Evolutionary conservation across 2,888 invertebrate genomes (phyloP), one percentile per base, ranked within the genome.

Genomic region (Lasioglossum morio): DNA sequence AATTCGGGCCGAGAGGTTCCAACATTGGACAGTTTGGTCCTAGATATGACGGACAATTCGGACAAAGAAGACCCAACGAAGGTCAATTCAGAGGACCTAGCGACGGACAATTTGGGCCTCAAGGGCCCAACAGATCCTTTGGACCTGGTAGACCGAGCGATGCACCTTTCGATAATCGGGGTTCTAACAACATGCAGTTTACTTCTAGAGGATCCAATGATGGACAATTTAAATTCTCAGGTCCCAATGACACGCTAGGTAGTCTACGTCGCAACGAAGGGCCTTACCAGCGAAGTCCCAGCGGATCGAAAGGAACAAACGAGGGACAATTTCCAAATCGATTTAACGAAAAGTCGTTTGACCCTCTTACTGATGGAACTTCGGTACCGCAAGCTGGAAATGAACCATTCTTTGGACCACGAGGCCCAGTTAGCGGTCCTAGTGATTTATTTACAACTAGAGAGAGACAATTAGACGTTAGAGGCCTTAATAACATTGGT

Each of bases 391-490:
- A 66, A 74, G 37, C 78, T 60, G 16, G 70, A 37, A 82, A n/a
- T 43, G 84, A 82, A 4, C 16, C 72, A 19, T 78, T 37, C 7
- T 85, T 87, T 70, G 85, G 79, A 46, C 34, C 84, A 7, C 84
- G 79, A 69, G 88, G 78, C 43, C 40, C 85, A 1, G 16, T 74
- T 19, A 57, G 81, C 30, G 86, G 82, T 40, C 72, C 82, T 4
- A 89, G 76, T 63, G 88, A 89, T 27, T 63, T 86, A 12, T 89
- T 91, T 27, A 46, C 69, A 48, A 34, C 84, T 57, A 82, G 79
- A 10, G 90, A 90, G 3, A 81, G 85, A 70, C 74, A 73, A 19
- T 86, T 89, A 14, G 88, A 87, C 40, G 46, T 46, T 57, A 81
- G 79, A 75, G 78, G 81, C 53, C 40, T 77, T 27, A 77, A 14